Evolutionary conservation across 2,797 vertebrate species (phyloP), one percentile per base, ranked within the genome.

Genomic region (Glyptemys insculpta): DNA sequence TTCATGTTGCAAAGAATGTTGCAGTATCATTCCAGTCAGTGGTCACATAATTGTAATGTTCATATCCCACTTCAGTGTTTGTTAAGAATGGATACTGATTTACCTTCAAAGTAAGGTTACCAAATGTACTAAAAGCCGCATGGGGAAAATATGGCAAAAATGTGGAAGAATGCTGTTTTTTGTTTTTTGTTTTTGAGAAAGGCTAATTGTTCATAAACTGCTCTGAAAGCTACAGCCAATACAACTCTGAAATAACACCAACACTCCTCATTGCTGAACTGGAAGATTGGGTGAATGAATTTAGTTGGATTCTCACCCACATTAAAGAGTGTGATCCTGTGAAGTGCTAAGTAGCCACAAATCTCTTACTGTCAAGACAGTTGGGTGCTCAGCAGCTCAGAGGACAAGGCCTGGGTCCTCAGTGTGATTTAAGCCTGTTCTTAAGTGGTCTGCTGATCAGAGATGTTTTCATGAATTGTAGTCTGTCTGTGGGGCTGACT

Each of bases 21-120:
- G 11, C 90, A 65, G 11, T 3, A 74, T 91, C 11, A 54, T 74
- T 91, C 83, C 65, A 31, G 6, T 34, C 23, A 53, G 59, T 85
- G 59, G 25, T 50, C 49, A 93, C 4, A 4, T 78, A 68, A 88
- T 85, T 80, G 47, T 79, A 34, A 62, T 29, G 85, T 85, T 5
- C 31, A 0, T 88, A 16, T 83, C 31, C 54, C n/a, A 15, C 87
- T 95, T 87, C 68, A 92, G 47, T 89, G 27, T 85, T 88, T 68
- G 87, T 93, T 88, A 59, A 94, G 62, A 83, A 12, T 79, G 47
- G 81, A 74, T 85, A 37, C 12, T 74, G 52, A 0, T 85, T 96
- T 88, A 83, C 79, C 78, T 95, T 95, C 27, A 85, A 88, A 87
- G 37, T 49, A 88, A 59, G 81, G 7, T 78, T 89, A 83, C 16